Percentiles rank a stretch among this genome's conserved stretches.
These are phyloP conservation scores for Todus mexicanus DNA, from an alignment of 2,797 vertebrate species.

Conservation along the genomic window DNA sequence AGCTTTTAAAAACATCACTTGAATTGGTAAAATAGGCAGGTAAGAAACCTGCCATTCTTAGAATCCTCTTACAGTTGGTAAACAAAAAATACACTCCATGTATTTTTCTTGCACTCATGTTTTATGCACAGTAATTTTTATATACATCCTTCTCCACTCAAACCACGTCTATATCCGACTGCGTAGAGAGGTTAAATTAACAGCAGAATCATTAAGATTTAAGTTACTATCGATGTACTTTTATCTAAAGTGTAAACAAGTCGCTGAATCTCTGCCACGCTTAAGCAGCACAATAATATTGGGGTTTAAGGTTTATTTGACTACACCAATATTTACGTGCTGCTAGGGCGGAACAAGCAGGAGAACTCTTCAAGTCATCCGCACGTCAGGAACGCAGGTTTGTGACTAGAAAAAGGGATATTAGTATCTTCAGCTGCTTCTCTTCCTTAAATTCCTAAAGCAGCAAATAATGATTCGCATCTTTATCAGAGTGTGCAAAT, in stretches of 20 bases:
- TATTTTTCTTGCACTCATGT: not conserved
- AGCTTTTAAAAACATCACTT: not conserved
- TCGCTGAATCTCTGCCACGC: constrained; percentile 83
- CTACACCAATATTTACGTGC: constrained; percentile 99
- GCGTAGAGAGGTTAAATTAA: not conserved
- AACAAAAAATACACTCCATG: not conserved
- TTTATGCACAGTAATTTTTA: not conserved
- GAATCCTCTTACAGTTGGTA: not conserved
- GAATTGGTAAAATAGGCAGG: no score
- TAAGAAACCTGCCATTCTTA: not conserved
- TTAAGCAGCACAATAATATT: constrained; percentile 99
- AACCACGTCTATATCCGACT: not conserved
- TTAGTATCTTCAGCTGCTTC: constrained; percentile 32
- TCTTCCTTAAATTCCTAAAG: constrained; percentile 93
- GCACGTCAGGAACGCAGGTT: not conserved
- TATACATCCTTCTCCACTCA: not conserved
- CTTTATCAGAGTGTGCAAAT: constrained; percentile 89
- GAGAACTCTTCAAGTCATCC: constrained; percentile 54
- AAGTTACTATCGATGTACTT: not conserved
- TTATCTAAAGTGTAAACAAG: not conserved
- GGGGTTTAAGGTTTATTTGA: constrained; percentile 87
- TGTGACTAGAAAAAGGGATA: not conserved
- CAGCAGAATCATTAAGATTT: not conserved
- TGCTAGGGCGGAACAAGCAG: constrained; percentile 95
- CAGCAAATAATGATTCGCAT: constrained; percentile 99